Percentiles rank a stretch among this genome's conserved stretches.
Conservation (phyloP, 2,888 invertebrate genomes). For the Eledona agricola region DNA sequence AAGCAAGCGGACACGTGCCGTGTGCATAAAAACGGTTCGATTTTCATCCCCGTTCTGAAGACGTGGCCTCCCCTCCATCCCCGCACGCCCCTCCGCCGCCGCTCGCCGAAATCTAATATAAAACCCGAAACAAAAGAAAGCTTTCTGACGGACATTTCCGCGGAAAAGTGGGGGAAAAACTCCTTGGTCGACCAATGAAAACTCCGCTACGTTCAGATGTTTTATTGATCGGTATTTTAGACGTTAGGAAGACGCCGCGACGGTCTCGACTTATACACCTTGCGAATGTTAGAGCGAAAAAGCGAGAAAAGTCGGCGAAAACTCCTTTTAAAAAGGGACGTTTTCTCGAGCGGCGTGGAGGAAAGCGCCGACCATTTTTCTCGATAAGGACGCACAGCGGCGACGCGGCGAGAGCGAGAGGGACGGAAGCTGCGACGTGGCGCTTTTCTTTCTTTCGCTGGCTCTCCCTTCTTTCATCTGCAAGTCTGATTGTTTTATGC, state of each 20-base stretch:
- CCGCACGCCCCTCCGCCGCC: slow-evolving; percentile 5
- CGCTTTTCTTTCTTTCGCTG: no score
- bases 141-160: slow-evolving; percentile 61
- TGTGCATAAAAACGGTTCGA: no score
- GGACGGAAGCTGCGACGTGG: no score
- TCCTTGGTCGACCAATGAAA: slow-evolving; percentile 62
- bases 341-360: slow-evolving; percentile 40
- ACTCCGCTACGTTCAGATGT: slow-evolving; percentile 60
- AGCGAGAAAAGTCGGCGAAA: slow-evolving; percentile 37
- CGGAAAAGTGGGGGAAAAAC: slow-evolving; percentile 61
- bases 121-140: slow-evolving; percentile 62
- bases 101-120: slow-evolving; percentile 57
- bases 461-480: no score
- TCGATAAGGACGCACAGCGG: slow-evolving; percentile 34
- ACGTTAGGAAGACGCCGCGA: slow-evolving; percentile 55
- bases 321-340: slow-evolving; percentile 49
- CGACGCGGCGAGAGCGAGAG: slow-evolving; percentile 16
- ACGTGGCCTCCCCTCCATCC: slow-evolving; percentile 7
- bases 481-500: no score
- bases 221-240: slow-evolving; percentile 62
- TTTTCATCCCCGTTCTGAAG: no score
- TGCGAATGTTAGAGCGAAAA: slow-evolving; percentile 43
- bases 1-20: no score
- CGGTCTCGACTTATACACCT: slow-evolving; percentile 51
- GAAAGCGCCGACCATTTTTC: slow-evolving; percentile 48